Evolutionary conservation across 2,797 vertebrate genomes (phyloP).

Genomic region (Pteronotus mesoamericanus): DNA sequence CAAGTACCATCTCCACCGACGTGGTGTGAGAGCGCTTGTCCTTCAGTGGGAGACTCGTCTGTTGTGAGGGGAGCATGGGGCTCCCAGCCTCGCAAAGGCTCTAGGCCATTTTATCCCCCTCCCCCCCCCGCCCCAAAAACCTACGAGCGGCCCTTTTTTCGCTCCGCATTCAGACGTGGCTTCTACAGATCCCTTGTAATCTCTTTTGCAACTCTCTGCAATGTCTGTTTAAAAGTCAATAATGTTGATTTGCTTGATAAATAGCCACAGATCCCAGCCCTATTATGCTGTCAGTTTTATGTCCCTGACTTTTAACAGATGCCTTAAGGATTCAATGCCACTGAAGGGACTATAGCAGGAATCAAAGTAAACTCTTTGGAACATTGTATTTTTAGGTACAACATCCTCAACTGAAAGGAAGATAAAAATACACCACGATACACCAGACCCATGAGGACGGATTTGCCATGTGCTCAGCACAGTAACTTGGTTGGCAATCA

Average conservation of each 20-base stretch:
- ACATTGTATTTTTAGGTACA: constrained; percentile 62
- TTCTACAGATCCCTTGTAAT: constrained; percentile 28
- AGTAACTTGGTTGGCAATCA: background rate
- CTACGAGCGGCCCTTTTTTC: background rate
- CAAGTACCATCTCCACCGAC: accelerated
- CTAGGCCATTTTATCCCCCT: background rate
- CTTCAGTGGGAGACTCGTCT: background rate
- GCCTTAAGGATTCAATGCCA: constrained; percentile 49
- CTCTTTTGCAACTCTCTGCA: constrained; percentile 56
- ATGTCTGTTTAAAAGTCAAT: constrained; percentile 68
- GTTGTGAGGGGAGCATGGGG: accelerated
- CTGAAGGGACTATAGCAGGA: constrained; percentile 50
- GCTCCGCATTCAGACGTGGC: background rate
- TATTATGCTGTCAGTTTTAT: constrained; percentile 72
- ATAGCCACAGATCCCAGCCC: constrained; percentile 65
- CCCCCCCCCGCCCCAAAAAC: background rate
- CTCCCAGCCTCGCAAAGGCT: background rate
- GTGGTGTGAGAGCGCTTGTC: background rate
- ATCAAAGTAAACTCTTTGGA: constrained; percentile 47
- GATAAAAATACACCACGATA: constrained; percentile 9
- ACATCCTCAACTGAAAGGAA: background rate
- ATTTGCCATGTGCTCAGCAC: background rate
- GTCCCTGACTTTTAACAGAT: constrained; percentile 73
- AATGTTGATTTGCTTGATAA: constrained; percentile 77
- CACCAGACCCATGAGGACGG: background rate